These are phyloP conservation scores for Drosophila rufa DNA, from an alignment of 1,140 invertebrate species.

Conservation along the genomic window DNA sequence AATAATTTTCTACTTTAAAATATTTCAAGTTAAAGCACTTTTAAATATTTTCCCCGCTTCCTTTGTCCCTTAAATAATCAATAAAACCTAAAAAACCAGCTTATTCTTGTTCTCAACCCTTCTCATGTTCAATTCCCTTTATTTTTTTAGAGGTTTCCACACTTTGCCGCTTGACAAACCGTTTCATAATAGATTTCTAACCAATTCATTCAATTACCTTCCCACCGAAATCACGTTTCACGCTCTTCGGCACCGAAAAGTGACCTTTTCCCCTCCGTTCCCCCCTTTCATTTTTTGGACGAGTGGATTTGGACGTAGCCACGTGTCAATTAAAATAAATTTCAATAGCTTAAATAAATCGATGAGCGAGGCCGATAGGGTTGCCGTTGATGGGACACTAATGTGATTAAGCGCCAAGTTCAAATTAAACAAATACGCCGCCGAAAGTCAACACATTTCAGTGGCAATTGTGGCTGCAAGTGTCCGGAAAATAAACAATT, in stretches of 20 bases:
- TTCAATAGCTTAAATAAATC: slow-evolving; percentile 44
- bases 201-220: slow-evolving; percentile 42
- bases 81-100: neutral
- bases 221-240: slow-evolving; percentile 42
- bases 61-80: neutral
- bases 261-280: slow-evolving; percentile 7
- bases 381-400: slow-evolving; percentile 1
- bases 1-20: neutral
- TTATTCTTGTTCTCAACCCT: slow-evolving; percentile 5
- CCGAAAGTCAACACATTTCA: slow-evolving; percentile 13
- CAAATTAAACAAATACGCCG: slow-evolving; percentile 39
- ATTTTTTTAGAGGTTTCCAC: slow-evolving; percentile 15
- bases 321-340: slow-evolving; percentile 51
- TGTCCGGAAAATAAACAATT: slow-evolving; percentile 47
- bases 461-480: slow-evolving; percentile 33
- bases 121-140: slow-evolving; percentile 10
- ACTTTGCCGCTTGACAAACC: slow-evolving; percentile 26
- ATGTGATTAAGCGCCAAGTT: slow-evolving; percentile 48
- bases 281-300: slow-evolving; percentile 4
- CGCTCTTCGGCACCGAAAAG: slow-evolving; percentile 27
- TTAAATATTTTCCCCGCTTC: neutral
- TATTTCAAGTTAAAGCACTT: neutral
- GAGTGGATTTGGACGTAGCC: slow-evolving; percentile 27
- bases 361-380: slow-evolving; percentile 8
- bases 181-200: slow-evolving; percentile 41